A percentile compares a stretch with the other conserved stretches of the same genome.
Evolutionary conservation across 2,888 invertebrate genomes (phyloP).

Genomic region (Diabrotica balteata): DNA sequence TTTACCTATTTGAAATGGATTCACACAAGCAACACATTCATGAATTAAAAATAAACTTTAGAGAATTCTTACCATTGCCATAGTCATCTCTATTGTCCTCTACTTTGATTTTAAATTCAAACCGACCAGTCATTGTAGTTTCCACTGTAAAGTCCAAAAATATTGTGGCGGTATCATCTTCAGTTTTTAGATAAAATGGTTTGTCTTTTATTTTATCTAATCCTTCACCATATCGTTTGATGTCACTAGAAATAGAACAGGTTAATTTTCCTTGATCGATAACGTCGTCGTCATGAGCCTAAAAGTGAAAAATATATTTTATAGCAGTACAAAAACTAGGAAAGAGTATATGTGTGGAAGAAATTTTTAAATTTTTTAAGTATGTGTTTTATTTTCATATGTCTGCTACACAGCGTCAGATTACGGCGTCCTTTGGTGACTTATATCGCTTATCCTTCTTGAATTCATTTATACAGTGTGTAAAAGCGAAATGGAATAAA

Average conservation of each 20-base stretch:
- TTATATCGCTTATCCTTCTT: too few relatives aligned
- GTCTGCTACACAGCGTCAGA: too few relatives aligned
- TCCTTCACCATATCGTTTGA: constrained; percentile 33
- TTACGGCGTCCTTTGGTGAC: too few relatives aligned
- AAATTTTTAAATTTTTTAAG: too few relatives aligned
- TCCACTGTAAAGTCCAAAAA: constrained; percentile 63
- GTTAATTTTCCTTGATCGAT: constrained; percentile 41
- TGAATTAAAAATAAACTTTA: too few relatives aligned
- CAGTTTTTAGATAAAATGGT: constrained; percentile 45
- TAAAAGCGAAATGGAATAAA: too few relatives aligned
- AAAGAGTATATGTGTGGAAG: too few relatives aligned
- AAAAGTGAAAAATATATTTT: constrained; percentile 4
- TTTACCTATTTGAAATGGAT: too few relatives aligned
- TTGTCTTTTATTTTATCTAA: constrained; percentile 44
- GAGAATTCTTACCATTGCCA: constrained; percentile 35
- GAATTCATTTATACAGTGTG: too few relatives aligned
- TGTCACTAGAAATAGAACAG: constrained; percentile 42
- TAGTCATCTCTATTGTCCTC: constrained; percentile 56
- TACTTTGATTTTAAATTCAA: constrained; percentile 65
- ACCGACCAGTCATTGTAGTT: constrained; percentile 67
- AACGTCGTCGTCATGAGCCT: constrained; percentile 65
- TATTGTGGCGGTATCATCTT: constrained; percentile 58
- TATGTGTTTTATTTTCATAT: too few relatives aligned
- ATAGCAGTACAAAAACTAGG: too few relatives aligned
- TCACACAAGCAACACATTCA: too few relatives aligned